Conservation (phyloP, 1,140 invertebrate species). For the Zaprionus lachaisei region DNA sequence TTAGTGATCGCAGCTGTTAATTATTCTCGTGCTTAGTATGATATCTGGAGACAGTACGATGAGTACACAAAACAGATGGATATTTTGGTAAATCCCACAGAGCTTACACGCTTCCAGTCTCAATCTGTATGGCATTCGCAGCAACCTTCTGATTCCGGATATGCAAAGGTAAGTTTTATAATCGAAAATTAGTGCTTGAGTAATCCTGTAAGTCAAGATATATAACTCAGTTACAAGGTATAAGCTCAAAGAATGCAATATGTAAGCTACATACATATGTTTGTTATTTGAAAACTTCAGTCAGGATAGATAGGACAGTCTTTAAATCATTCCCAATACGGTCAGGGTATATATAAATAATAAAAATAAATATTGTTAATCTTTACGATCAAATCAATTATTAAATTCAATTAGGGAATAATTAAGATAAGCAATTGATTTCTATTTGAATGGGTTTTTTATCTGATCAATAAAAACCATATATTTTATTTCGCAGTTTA, state of each 20-base stretch:
- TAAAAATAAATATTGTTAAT: neutral
- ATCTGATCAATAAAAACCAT: neutral
- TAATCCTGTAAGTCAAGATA: too few species aligned
- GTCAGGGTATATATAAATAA: neutral
- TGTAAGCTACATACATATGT: too few species aligned
- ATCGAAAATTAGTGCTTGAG: too few species aligned
- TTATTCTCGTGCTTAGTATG: constrained; percentile 44
- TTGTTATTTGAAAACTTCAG: too few species aligned
- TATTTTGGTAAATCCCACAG: constrained; percentile 65
- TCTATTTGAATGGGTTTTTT: neutral
- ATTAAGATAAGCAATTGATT: constrained; percentile 6
- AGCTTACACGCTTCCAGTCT: constrained; percentile 46
- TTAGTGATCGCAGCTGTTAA: neutral
- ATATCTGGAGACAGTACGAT: constrained; percentile 73
- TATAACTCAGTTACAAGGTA: too few species aligned
- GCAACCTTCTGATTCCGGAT: constrained; percentile 56
- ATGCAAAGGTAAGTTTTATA: constrained; percentile 52
- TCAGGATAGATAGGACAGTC: too few species aligned
- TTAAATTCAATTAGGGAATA: neutral
- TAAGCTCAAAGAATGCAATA: too few species aligned
- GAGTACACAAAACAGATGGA: constrained; percentile 48
- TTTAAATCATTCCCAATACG: neutral
- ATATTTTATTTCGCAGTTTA: constrained; percentile 28
- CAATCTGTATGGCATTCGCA: constrained; percentile 38
- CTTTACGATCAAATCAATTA: neutral